Conservation (phyloP, 2,888 invertebrate species). For the Leucophenga montana region DNA sequence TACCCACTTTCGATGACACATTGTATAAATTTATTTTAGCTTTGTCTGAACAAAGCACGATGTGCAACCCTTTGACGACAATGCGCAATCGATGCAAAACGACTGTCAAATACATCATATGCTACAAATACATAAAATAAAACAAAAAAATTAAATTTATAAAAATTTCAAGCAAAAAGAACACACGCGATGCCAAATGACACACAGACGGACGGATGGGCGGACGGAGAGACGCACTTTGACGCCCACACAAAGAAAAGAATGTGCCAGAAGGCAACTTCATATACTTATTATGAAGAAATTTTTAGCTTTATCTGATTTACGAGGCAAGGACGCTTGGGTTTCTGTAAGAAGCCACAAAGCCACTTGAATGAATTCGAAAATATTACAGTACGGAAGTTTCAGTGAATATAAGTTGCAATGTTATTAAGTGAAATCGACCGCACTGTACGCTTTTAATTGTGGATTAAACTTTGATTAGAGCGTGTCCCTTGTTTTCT, state of each 20-base stretch:
- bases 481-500: too few relatives aligned
- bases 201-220: too few relatives aligned
- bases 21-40: constrained; percentile 2
- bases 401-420: not conserved
- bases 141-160: not conserved
- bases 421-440: too few relatives aligned
- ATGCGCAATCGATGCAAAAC: not conserved
- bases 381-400: constrained; percentile 6
- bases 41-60: constrained; percentile 1
- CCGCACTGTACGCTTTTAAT: too few relatives aligned
- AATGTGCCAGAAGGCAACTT: constrained; percentile 2
- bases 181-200: constrained; percentile 17
- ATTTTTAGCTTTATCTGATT: constrained; percentile 16
- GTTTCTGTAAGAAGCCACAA: not conserved
- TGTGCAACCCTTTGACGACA: constrained; percentile 14
- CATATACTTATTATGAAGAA: not conserved
- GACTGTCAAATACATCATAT: constrained; percentile 22
- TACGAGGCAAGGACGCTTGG: constrained; percentile 17
- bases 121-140: not conserved
- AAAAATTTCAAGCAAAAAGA: not conserved
- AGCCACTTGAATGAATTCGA: constrained; percentile 9
- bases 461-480: too few relatives aligned
- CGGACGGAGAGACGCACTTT: not conserved
- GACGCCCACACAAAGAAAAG: constrained; percentile 18
- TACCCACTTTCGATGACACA: constrained; percentile 24